Evolutionary conservation across 2,113 vertebrate species (phyloP).

Genomic region (Monarcha castaneiventris): DNA sequence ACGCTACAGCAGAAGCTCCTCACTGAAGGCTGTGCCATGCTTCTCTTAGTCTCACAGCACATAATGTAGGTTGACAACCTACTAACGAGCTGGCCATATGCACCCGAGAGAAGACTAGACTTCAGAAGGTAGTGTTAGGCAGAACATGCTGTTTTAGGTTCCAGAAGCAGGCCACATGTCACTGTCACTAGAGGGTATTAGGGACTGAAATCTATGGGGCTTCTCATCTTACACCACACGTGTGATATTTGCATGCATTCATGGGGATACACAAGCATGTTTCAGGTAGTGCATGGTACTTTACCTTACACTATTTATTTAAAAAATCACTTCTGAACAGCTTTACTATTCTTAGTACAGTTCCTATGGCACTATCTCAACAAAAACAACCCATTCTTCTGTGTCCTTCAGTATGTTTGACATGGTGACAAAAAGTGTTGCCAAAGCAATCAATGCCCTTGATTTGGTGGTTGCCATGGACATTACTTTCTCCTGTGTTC

Average conservation of each 20-base stretch:
- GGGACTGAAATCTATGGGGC: background rate
- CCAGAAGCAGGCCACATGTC: background rate
- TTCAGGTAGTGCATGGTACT: background rate
- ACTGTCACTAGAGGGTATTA: background rate
- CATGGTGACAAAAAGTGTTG: background rate
- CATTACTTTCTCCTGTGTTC: background rate
- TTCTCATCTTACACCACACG: background rate
- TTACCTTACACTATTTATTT: background rate
- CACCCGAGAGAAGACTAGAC: constrained; percentile 36
- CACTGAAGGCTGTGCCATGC: background rate
- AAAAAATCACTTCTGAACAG: background rate
- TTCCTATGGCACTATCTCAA: background rate
- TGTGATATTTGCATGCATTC: background rate
- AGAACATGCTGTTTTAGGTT: constrained; percentile 1
- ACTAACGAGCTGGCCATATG: constrained; percentile 54
- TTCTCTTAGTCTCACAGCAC: constrained; percentile 50
- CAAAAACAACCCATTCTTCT: background rate
- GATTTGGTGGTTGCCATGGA: background rate
- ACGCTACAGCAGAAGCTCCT: background rate
- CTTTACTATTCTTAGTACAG: background rate
- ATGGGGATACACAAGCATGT: background rate
- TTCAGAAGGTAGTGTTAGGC: constrained; percentile 18
- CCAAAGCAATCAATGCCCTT: background rate
- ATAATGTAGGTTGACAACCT: constrained; percentile 52
- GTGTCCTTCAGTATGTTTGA: background rate